phyloP scores from a whole-genome alignment of 1,140 invertebrate species.

The Drosophila watanabei region DNA sequence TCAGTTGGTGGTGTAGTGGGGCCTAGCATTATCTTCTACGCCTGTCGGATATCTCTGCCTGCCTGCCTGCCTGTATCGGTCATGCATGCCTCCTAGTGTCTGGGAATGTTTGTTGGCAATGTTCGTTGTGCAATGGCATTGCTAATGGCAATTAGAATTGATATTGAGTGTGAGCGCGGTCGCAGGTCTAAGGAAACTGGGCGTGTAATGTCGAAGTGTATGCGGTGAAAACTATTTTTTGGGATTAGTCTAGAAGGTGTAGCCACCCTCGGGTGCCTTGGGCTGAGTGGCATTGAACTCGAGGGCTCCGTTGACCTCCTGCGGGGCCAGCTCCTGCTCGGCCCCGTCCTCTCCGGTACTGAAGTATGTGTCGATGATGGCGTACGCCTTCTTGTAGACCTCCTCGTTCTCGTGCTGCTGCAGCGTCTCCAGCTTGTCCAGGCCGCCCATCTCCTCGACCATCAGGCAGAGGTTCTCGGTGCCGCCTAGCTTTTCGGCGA shows the following conservation, averaged over 20 bases:
- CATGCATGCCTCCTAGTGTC: slow-evolving; percentile 34
- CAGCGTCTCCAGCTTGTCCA: slow-evolving; percentile 97
- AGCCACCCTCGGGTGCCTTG: slow-evolving; percentile 79
- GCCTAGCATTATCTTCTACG: background rate
- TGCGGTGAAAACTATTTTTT: slow-evolving; percentile 1
- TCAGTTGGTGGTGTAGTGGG: background rate
- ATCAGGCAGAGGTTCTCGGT: slow-evolving; percentile 92
- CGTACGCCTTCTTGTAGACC: slow-evolving; percentile 93
- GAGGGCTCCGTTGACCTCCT: slow-evolving; percentile 78
- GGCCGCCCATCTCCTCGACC: slow-evolving; percentile 94
- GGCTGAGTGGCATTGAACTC: slow-evolving; percentile 78
- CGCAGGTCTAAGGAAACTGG: slow-evolving; percentile 34
- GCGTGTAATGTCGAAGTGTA: slow-evolving; percentile 18
- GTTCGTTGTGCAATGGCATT: slow-evolving; percentile 5
- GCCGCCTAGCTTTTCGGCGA: slow-evolving; percentile 90
- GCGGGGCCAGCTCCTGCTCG: slow-evolving; percentile 83
- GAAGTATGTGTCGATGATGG: slow-evolving; percentile 95
- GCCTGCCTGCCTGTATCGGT: slow-evolving; percentile 14
- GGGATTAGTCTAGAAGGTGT: slow-evolving; percentile 65
- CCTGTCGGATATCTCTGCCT: slow-evolving; percentile 8
- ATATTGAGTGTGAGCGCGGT: slow-evolving; percentile 56
- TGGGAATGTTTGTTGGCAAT: slow-evolving; percentile 2
- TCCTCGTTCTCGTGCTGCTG: slow-evolving; percentile 99
- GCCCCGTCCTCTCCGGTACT: slow-evolving; percentile 86
- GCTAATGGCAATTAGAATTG: slow-evolving; percentile 4